A percentile compares a stretch with the other conserved stretches of the same genome.
Evolutionary conservation across 2,797 vertebrate species (phyloP).

Genomic region (Phrynocephalus guinanensis): DNA sequence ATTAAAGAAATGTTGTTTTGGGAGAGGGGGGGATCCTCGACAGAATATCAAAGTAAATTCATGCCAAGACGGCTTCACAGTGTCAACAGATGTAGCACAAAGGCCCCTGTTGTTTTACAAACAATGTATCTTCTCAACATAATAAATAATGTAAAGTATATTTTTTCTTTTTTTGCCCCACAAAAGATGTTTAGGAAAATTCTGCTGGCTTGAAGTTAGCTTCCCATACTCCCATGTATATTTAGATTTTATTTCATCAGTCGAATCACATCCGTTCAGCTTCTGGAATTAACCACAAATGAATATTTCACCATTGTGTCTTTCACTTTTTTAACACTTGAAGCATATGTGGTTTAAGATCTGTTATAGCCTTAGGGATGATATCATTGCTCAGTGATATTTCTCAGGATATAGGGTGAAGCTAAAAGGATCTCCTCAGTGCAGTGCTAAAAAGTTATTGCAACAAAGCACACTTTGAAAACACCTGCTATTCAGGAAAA

Average conservation of each 20-base stretch:
- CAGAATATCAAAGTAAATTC: constrained; percentile 60
- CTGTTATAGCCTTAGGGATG: accelerated
- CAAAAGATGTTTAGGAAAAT: constrained; percentile 57
- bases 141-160: constrained; percentile 73
- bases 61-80: constrained; percentile 49
- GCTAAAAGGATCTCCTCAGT: neutral
- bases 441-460: neutral
- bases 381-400: neutral
- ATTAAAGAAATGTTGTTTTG: constrained; percentile 45
- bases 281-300: constrained; percentile 67
- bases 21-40: constrained; percentile 35
- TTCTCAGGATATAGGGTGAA: neutral
- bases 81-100: constrained; percentile 47
- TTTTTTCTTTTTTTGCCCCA: constrained; percentile 13
- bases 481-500: constrained; percentile 16
- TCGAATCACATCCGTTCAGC: constrained; percentile 50
- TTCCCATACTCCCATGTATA: constrained; percentile 55
- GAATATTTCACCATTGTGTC: constrained; percentile 17
- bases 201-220: constrained; percentile 66
- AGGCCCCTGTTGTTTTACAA: constrained; percentile 63
- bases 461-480: constrained; percentile 9
- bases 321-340: constrained; percentile 22
- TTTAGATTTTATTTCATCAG: constrained; percentile 55
- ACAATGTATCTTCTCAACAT: constrained; percentile 64
- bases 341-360: neutral